Evolutionary conservation across 2,888 invertebrate genomes (phyloP), one percentile per base, ranked within the genome.

Genomic region (Cheilosia scutellata): DNA sequence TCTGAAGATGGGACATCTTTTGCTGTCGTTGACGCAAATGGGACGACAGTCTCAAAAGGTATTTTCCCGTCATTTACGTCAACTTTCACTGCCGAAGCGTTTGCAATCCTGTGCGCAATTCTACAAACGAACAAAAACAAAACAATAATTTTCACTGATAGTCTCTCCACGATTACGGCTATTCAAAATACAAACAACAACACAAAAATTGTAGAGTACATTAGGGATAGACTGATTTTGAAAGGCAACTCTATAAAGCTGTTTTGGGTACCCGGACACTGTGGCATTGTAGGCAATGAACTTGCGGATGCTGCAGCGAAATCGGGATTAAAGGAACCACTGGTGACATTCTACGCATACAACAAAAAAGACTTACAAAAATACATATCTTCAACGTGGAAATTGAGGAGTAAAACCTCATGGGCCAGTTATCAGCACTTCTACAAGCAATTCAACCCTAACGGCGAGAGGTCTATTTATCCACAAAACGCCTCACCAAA

Each of bases 51-150:
- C 2, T 20, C n/a, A 4, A 55, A 42, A 16, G 63, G 62, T 7
- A 40, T 33, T 0, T 44, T 62, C 2, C 68, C 60, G 11, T 2
- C n/a, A 11, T 62, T 55, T 27, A 31, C 68, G 25, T 80, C 80
- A 9, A 55, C 47, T 31, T 80, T 68, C 47, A 62, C 80, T 4
- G 60, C 68, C 2, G 74, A 80, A 55, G 68, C 80, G 5, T 44
- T 53, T 20, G 74, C 68, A 5, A 40, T 79, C 4, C 31, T 40
- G 1, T 42, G 20, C 42, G 79, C 79, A 6, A 51, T 57, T 11
- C 13, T 5, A 20, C 71, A 4, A 4, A 33, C 7, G 5, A 6
- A 5, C 7, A 33, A 33, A 2, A 7, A 7, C 2, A 33, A 33
- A 6, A 7, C 5, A 33, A 7, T 33, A 20, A 20, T 20, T 20